Evolutionary conservation across 2,888 invertebrate species (phyloP).

Genomic region (Eueremaeus valkanovi): DNA sequence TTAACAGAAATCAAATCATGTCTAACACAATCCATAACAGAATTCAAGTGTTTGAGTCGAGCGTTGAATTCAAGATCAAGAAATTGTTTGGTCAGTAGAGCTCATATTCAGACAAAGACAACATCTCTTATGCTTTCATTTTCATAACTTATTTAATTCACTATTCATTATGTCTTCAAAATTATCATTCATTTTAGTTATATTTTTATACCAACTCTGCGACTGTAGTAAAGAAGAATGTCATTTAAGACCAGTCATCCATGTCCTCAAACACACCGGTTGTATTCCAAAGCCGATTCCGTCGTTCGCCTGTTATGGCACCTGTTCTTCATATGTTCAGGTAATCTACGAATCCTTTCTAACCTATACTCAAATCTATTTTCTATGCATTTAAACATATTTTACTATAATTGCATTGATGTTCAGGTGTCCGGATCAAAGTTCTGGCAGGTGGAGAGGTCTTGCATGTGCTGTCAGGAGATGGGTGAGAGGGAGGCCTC

Average conservation of each 20-base stretch:
- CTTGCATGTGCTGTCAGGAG: slow-evolving; percentile 93
- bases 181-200: neutral
- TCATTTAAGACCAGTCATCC: slow-evolving; percentile 84
- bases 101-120: neutral
- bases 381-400: neutral
- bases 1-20: neutral
- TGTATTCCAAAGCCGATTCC: slow-evolving; percentile 89
- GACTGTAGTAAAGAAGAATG: slow-evolving; percentile 65
- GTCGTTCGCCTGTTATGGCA: slow-evolving; percentile 85
- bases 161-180: neutral
- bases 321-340: slow-evolving; percentile 86
- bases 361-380: too few relatives aligned
- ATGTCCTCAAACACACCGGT: slow-evolving; percentile 82
- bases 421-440: slow-evolving; percentile 90
- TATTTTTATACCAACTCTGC: slow-evolving; percentile 10
- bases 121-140: neutral
- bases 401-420: neutral
- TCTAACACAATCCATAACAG: neutral
- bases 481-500: slow-evolving; percentile 85
- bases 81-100: slow-evolving; percentile 10
- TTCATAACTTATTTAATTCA: neutral
- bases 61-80: slow-evolving; percentile 17
- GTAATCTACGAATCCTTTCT: slow-evolving; percentile 56
- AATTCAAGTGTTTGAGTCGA: neutral
- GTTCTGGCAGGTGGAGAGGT: slow-evolving; percentile 93